Conservation (phyloP, 2,888 invertebrate genomes). For the Lampropteryx suffumata region DNA sequence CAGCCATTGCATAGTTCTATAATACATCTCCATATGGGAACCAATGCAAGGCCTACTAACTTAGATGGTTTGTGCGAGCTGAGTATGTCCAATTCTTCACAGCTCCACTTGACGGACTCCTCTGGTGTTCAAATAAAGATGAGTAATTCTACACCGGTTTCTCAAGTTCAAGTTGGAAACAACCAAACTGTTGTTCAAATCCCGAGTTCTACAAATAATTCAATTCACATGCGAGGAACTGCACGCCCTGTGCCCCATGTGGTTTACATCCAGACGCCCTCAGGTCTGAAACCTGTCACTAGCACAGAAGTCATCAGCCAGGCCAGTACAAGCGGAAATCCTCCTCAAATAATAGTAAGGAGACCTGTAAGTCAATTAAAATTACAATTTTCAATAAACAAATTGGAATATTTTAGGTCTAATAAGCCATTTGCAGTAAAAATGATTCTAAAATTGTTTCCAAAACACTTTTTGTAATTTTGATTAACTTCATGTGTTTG, state of each 20-base stretch:
- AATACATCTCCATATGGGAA: conserved; percentile 76
- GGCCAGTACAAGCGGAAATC: conserved; percentile 76
- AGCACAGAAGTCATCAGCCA: conserved; percentile 76
- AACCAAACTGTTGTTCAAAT: conserved; percentile 67
- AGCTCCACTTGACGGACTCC: conserved; percentile 62
- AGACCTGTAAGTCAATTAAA: conserved; percentile 73
- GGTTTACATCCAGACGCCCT: conserved; percentile 83
- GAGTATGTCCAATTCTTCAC: conserved; percentile 61
- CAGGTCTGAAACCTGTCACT: conserved; percentile 74
- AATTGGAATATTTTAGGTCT: conserved; percentile 8
- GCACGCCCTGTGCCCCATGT: conserved; percentile 78
- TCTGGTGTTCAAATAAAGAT: conserved; percentile 66
- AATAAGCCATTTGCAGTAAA: background rate
- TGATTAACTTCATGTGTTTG: conserved; percentile 23
- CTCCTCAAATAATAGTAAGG: conserved; percentile 78
- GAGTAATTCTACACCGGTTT: conserved; percentile 55
- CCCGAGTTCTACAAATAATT: conserved; percentile 64
- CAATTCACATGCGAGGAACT: conserved; percentile 67
- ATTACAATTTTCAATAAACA: conserved; percentile 31
- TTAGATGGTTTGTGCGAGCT: conserved; percentile 66
- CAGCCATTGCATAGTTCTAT: conserved; percentile 71
- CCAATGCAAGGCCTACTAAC: conserved; percentile 57
- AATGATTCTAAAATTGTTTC: background rate
- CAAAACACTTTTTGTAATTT: conserved; percentile 22
- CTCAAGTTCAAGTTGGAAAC: conserved; percentile 70